Evolutionary conservation across 2,113 vertebrate genomes (phyloP).

Genomic region (Daubentonia madagascariensis): DNA sequence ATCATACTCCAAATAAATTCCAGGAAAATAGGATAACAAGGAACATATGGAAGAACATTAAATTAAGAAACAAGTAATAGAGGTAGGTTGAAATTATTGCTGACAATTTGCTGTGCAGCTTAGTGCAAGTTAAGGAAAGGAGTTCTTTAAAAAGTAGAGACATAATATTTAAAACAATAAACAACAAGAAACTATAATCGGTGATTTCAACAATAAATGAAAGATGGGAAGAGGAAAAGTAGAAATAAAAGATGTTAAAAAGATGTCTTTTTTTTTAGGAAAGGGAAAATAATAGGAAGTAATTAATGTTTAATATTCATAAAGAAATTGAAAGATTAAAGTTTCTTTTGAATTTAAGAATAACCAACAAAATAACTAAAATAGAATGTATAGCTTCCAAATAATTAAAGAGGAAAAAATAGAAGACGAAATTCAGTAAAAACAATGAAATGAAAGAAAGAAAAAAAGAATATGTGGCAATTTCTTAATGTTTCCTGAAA

Average conservation of each 20-base stretch:
- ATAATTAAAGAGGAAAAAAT: background rate
- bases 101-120: background rate
- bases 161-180: background rate
- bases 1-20: background rate
- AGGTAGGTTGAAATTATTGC: background rate
- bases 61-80: background rate
- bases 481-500: background rate
- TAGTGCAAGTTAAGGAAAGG: background rate
- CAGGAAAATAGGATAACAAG: background rate
- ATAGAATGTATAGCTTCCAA: background rate
- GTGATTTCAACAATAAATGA: background rate
- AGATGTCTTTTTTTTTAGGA: background rate
- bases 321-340: background rate
- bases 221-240: background rate
- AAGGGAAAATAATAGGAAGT: background rate
- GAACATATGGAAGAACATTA: background rate
- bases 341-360: conserved; percentile 30
- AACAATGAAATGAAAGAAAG: background rate
- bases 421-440: background rate
- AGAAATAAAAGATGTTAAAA: background rate
- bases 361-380: conserved; percentile 26
- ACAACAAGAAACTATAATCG: background rate
- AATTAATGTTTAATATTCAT: background rate
- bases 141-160: background rate
- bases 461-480: background rate